A percentile compares a stretch with the other conserved stretches of the same genome.
Conservation (phyloP, 2,113 vertebrate genomes). For the Columba janthina region DNA sequence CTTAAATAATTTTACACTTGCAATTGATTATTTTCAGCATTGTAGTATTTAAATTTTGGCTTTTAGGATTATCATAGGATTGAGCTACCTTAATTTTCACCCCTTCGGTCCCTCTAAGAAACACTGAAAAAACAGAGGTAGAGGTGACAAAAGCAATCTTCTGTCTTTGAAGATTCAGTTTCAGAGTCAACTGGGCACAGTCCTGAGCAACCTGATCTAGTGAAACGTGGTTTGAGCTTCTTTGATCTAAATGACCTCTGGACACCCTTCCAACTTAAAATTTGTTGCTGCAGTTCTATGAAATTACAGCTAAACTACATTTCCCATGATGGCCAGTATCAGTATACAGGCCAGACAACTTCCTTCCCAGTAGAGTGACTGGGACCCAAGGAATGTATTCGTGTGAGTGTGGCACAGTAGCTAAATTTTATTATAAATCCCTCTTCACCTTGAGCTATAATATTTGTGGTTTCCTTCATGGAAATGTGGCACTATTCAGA, state of each 20-base stretch:
- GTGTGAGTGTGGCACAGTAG: neutral
- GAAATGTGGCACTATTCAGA: neutral
- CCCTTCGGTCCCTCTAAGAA: neutral
- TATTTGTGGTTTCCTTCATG: neutral
- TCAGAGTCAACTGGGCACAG: neutral
- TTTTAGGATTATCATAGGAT: neutral
- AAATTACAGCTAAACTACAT: neutral
- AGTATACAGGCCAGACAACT: neutral
- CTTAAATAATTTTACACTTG: neutral
- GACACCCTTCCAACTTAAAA: neutral
- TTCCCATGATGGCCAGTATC: neutral
- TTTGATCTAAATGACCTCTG: neutral
- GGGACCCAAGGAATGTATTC: neutral
- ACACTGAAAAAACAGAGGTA: accelerated
- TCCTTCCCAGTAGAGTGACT: neutral
- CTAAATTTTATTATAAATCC: neutral
- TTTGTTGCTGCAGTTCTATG: accelerated
- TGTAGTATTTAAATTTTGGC: neutral
- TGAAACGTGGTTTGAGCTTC: neutral
- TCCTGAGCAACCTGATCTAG: neutral
- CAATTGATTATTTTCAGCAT: neutral
- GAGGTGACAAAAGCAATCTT: neutral
- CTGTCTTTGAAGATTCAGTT: neutral
- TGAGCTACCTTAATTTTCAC: neutral
- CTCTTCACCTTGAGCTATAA: neutral